phyloP scores from a whole-genome alignment of 1,140 invertebrate genomes.

The Triops cancriformis region DNA sequence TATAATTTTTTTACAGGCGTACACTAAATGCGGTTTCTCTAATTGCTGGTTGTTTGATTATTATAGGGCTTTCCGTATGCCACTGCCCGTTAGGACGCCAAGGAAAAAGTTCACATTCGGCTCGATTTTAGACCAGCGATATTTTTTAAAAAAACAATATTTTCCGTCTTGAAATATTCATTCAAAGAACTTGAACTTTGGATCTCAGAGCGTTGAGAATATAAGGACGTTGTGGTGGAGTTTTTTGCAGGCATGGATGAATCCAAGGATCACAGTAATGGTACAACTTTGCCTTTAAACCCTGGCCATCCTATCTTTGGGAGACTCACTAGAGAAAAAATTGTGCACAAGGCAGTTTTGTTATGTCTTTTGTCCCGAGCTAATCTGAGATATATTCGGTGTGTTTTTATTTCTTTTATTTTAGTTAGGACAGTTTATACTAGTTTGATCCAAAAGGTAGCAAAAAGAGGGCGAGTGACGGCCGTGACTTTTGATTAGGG shows the following conservation, averaged over 20 bases:
- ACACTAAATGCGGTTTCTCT: background rate
- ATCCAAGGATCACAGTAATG: conserved; percentile 11
- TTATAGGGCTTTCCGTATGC: background rate
- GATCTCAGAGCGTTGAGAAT: conserved; percentile 1
- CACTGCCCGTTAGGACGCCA: conserved; percentile 3
- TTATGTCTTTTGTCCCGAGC: background rate
- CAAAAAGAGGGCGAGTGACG: background rate
- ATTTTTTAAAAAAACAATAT: background rate
- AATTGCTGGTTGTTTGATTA: too few species aligned
- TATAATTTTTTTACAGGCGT: too few species aligned
- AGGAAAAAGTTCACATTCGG: background rate
- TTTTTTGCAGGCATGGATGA: background rate
- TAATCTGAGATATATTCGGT: background rate
- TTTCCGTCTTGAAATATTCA: background rate
- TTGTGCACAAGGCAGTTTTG: background rate
- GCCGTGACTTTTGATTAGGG: background rate
- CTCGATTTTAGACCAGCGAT: conserved; percentile 4
- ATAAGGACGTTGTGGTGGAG: background rate
- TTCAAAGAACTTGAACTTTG: background rate
- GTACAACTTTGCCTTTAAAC: background rate
- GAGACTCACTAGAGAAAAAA: background rate
- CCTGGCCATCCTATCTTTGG: background rate
- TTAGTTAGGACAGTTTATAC: background rate
- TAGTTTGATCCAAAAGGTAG: background rate
- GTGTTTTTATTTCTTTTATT: background rate